Evolutionary conservation across 2,888 invertebrate genomes (phyloP), one percentile per base, ranked within the genome.

Genomic region (Acanthopleura granulata): DNA sequence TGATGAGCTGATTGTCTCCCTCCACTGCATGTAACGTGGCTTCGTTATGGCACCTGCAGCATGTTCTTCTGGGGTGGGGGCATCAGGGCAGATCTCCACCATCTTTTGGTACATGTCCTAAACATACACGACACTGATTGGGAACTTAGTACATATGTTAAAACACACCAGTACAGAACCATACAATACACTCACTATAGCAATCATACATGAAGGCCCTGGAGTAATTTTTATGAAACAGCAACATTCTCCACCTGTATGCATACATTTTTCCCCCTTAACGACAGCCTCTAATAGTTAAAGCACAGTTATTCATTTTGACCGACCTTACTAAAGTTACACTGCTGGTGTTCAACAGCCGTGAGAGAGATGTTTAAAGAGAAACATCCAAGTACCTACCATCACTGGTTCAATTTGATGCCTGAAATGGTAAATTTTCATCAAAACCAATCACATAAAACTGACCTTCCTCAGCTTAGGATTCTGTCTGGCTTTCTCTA

Each of bases 81-180:
- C 97, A 81, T 92, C 93, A 1, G 95, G 94, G 90, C 97, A 97
- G 72, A 97, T 95, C 90, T 97, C 96, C 79, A 97, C 94, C 97
- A 98, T 98, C 92, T 98, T 98, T 85, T 97, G 96, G 89, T 97
- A 98, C 97, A 98, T 97, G 89, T 98, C 97, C 94, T 96, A 91
- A 81, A 71, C 51, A 71, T 4, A 69, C 18, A 40, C 25, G 29
- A 3, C 12, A 1, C 1, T 69, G 6, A 6, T 18, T 30, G 29
- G 16, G 73, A 72, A 29, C 6, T 4, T n/a, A 11, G 16, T 62
- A 16, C 18, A 22, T 57, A 12, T 57, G n/a, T 76, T 74, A 22
- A 49, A 30, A 78, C 75, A 49, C 27, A 74, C 1, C 61, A 61
- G 61, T 61, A 1, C 6, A n/a, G 25, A 6, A 61, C 6, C n/a